Base-by-base conservation (phyloP, 2,797 vertebrate species). In the Acipenser oxyrinchus region DNA sequence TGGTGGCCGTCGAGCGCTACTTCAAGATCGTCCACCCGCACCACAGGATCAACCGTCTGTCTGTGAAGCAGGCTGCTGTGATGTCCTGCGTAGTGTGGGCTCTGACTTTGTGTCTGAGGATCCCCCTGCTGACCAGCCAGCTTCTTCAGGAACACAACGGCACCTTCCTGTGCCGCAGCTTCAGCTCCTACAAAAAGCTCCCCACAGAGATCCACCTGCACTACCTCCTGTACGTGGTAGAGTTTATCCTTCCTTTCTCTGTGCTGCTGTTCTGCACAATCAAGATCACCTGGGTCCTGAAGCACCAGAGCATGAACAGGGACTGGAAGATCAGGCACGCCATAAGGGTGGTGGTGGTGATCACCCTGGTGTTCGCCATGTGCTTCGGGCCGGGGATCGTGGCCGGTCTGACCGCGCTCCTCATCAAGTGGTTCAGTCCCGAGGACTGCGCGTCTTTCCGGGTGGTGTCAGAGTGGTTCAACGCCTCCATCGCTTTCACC, bases 1-100 rank as follows among this genome's bases (percentile, higher is more conserved):
- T 85, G 66, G 83, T 91, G 70, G 83, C 85, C 0, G 67, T 82
- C 64, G 84, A 90, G 70, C 79, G 82, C 60, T 92, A 89, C 72
- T 88, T 90, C 68, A 86, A 86, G 80, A 83, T 89, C 52, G 74
- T 90, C 66, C 78, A 86, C 66, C 84, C 89, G 0, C 77, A 84
- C 64, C 83, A 88, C 55, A 0, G 7, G 1, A 7, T 74, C 51
- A 83, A 78, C 49, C 60, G 72, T 69, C 67, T 78, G 66, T 78
- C 77, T 68, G 58, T 62, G n/a, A 13, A 60, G 59, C 57, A 37
- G 0, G 72, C 74, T 0, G 64, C 65, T 0, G 68, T 68, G 60
- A 10, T 66, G 0, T 61, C 49, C 62, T 74, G 72, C 11, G 67
- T 0, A 0, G 69, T 81, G 1, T 92, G 90, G 87, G 15, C 62